These are phyloP conservation scores for Alviniconcha strummeri DNA, from an alignment of 2,888 invertebrate genomes.

Conservation along the genomic window DNA sequence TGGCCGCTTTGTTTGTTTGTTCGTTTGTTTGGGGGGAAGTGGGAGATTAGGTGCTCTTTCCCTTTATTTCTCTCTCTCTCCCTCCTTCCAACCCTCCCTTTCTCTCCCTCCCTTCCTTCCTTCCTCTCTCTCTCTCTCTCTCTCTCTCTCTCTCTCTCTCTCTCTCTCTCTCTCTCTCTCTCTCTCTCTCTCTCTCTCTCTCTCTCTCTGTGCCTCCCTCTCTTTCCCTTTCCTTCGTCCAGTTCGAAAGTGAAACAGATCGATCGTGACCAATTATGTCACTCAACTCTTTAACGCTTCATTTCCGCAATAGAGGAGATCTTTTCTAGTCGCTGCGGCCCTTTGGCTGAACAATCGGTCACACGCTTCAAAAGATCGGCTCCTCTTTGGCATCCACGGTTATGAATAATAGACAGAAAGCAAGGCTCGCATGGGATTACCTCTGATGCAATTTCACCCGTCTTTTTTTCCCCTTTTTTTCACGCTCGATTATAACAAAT, in stretches of 20 bases:
- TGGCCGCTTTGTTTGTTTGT: background rate
- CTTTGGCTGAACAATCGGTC: background rate
- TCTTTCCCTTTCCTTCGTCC: background rate
- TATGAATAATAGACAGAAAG: background rate
- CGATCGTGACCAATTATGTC: background rate
- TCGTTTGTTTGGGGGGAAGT: background rate
- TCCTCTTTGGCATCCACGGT: background rate
- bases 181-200: conserved; percentile 19
- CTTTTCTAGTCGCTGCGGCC: background rate
- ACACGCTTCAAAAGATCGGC: background rate
- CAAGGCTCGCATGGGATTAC: background rate
- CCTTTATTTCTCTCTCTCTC: conserved; percentile 18
- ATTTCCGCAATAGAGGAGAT: background rate
- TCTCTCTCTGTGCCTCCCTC: too few species aligned
- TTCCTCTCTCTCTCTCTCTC: background rate
- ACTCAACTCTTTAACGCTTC: background rate
- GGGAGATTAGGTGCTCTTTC: background rate
- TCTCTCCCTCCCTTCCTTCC: conserved; percentile 7
- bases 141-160: too few species aligned
- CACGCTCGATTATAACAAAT: background rate
- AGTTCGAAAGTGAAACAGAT: background rate
- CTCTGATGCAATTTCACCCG: background rate
- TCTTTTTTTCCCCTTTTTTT: background rate
- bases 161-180: conserved; percentile 11
- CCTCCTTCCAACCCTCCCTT: background rate